phyloP scores from a whole-genome alignment of 2,888 invertebrate genomes.

The Cantharis rustica region DNA sequence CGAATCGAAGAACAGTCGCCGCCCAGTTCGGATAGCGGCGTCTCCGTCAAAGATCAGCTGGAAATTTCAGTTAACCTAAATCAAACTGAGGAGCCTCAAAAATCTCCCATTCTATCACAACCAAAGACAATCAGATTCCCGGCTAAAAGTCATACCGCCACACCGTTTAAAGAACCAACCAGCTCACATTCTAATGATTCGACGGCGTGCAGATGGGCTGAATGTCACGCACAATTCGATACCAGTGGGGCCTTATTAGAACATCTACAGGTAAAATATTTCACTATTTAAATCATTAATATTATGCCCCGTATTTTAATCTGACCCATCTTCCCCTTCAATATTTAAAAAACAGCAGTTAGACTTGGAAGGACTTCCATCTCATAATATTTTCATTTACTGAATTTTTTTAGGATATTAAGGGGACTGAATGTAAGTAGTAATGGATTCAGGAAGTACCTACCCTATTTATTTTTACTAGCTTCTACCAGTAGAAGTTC shows the following conservation, averaged over 20 bases:
- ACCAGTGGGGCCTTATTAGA: slow-evolving; percentile 82
- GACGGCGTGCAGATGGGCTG: slow-evolving; percentile 77
- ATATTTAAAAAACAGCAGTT: no score
- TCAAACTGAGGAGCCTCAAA: slow-evolving; percentile 54
- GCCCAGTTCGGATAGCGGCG: slow-evolving; percentile 52
- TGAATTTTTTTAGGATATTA: no score
- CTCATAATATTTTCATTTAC: no score
- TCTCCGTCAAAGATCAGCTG: slow-evolving; percentile 45
- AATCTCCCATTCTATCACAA: slow-evolving; percentile 78
- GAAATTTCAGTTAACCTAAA: slow-evolving; percentile 48
- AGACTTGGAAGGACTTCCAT: no score
- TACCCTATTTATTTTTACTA: no score
- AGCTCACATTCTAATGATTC: slow-evolving; percentile 49
- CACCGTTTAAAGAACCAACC: slow-evolving; percentile 48
- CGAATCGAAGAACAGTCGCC: slow-evolving; percentile 38
- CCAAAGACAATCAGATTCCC: slow-evolving; percentile 85
- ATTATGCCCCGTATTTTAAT: no score
- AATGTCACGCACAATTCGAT: slow-evolving; percentile 79
- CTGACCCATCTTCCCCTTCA: no score
- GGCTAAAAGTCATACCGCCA: slow-evolving; percentile 57
- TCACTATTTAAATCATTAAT: neutral
- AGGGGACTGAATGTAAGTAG: no score
- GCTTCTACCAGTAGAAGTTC: no score
- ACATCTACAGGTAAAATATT: slow-evolving; percentile 76
- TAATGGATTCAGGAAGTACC: no score